Evolutionary conservation across 92 coral and sea anemone genomes (phyloP).

Genomic region (Phenganax marumi): DNA sequence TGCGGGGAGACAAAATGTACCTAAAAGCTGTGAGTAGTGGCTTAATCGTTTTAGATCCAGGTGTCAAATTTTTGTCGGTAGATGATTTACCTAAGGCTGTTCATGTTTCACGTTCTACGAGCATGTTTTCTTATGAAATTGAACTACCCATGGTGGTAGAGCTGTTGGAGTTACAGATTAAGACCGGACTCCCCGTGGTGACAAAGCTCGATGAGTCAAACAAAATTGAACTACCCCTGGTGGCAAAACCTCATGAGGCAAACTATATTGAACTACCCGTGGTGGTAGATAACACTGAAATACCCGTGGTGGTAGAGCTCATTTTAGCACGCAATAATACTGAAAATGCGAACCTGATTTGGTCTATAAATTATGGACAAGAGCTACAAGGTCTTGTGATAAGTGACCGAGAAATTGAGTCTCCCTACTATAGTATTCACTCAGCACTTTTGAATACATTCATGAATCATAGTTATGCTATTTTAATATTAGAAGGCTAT

Average conservation of each 20-base stretch:
- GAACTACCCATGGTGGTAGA: no score
- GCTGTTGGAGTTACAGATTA: neutral
- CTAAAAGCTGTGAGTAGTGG: no score
- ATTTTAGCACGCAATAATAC: neutral
- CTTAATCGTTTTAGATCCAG: no score
- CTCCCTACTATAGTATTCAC: neutral
- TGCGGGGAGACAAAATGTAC: neutral
- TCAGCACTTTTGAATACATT: no score
- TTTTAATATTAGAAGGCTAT: no score
- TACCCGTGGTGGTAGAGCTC: neutral
- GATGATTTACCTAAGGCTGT: neutral
- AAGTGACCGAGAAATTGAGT: slow-evolving; percentile 1
- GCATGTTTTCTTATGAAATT: neutral
- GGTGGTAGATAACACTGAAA: neutral
- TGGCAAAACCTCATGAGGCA: neutral
- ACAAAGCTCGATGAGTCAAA: neutral
- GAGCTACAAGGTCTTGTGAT: neutral
- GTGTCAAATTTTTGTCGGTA: no score
- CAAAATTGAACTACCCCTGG: neutral
- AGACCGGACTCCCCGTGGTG: neutral
- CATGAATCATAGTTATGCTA: no score
- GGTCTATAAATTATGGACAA: neutral
- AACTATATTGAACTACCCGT: neutral
- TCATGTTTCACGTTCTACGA: no score
- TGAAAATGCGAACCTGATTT: neutral